Conservation (phyloP, 2,113 vertebrate genomes). For the Phainopepla nitens region DNA sequence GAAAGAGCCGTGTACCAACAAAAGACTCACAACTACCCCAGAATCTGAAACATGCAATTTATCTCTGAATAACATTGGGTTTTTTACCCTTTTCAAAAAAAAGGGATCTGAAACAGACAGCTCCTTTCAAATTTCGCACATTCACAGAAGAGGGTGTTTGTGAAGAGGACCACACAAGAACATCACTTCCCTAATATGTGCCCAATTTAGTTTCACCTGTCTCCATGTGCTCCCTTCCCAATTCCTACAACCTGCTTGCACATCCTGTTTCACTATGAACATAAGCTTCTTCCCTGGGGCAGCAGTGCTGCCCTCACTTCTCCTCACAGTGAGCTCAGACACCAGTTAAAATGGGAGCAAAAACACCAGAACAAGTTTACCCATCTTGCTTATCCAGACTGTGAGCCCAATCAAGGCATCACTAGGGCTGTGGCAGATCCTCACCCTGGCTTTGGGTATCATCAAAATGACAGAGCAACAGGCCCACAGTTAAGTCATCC, state of each 20-base stretch:
- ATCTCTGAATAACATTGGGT: not conserved
- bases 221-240: constrained; percentile 41
- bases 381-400: not conserved
- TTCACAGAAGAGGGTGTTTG: not conserved
- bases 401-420: not conserved
- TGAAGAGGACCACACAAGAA: constrained; percentile 9
- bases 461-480: not conserved
- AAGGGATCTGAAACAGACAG: constrained; percentile 37
- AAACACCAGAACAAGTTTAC: not conserved
- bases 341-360: not conserved
- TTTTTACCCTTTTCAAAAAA: not conserved
- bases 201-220: constrained; percentile 40
- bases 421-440: not conserved
- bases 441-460: not conserved
- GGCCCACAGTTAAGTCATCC: not conserved
- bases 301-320: constrained; percentile 28
- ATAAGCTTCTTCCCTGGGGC: constrained; percentile 6
- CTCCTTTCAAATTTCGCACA: constrained; percentile 27
- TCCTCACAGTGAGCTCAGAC: not conserved
- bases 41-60: not conserved
- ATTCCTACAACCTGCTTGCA: constrained; percentile 51
- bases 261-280: constrained; percentile 72
- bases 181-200: constrained; percentile 41
- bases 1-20: not conserved
- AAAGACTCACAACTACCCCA: not conserved